Evolutionary conservation across 1,140 invertebrate species (phyloP).

Genomic region (Potamilus streckersoni): DNA sequence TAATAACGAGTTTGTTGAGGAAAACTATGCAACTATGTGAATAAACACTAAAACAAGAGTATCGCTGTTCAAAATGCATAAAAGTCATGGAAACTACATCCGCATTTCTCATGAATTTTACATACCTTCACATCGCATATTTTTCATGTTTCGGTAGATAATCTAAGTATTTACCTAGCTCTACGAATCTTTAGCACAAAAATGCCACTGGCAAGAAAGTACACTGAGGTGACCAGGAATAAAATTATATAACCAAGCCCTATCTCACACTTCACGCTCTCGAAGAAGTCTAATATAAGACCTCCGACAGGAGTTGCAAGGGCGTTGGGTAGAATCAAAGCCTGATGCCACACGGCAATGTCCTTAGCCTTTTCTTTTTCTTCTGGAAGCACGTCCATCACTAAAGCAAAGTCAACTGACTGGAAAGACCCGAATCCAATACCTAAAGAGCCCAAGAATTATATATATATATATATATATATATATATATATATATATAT

Average conservation of each 20-base stretch:
- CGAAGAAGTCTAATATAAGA: slow-evolving; percentile 61
- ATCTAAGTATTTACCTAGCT: slow-evolving; percentile 23
- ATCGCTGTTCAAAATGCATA: no score
- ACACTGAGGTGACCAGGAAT: slow-evolving; percentile 57
- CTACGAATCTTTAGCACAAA: slow-evolving; percentile 59
- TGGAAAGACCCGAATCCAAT: slow-evolving; percentile 64
- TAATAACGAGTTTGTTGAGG: no score
- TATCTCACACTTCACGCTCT: slow-evolving; percentile 59
- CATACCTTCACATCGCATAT: no score
- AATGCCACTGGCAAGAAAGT: slow-evolving; percentile 60
- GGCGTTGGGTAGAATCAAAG: slow-evolving; percentile 63
- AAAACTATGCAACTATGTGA: no score
- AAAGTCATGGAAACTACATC: no score
- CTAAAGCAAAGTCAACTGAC: slow-evolving; percentile 65
- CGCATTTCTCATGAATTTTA: no score
- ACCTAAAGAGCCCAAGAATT: slow-evolving; percentile 40
- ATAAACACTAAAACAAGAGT: no score
- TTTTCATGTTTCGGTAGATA: no score
- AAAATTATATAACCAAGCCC: slow-evolving; percentile 65
- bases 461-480: not conserved
- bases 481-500: no score
- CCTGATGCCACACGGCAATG: slow-evolving; percentile 66
- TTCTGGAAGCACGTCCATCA: slow-evolving; percentile 65
- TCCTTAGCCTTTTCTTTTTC: slow-evolving; percentile 63
- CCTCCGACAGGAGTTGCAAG: slow-evolving; percentile 64